A percentile compares a stretch with the other conserved stretches of the same genome.
phyloP scores from a whole-genome alignment of 2,113 vertebrate species.

The Carassius gibelio region DNA sequence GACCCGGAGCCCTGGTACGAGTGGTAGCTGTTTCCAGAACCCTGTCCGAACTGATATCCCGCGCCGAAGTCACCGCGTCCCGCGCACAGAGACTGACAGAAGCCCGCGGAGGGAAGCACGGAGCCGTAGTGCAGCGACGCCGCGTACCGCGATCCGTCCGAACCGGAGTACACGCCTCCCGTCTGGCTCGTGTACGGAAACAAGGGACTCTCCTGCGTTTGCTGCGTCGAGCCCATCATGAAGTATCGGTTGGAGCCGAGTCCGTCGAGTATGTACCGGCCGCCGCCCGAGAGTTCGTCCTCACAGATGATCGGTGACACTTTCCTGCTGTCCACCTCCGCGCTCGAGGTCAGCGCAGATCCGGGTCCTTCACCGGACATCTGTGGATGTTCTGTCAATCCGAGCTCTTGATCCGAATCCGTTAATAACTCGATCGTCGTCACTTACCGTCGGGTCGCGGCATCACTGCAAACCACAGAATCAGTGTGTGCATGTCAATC shows the following conservation, averaged over 20 bases:
- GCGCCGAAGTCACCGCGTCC: conserved; percentile 80
- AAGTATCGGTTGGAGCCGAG: conserved; percentile 83
- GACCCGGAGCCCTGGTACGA: conserved; percentile 79
- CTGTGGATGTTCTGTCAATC: conserved; percentile 1
- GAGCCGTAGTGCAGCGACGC: conserved; percentile 82
- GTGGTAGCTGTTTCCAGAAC: conserved; percentile 77
- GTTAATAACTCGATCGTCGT: background rate
- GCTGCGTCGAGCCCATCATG: conserved; percentile 76
- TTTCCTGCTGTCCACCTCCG: conserved; percentile 79
- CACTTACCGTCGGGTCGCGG: background rate
- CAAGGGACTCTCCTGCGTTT: conserved; percentile 76
- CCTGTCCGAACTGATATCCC: conserved; percentile 73
- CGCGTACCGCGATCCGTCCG: conserved; percentile 81
- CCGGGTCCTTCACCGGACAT: conserved; percentile 85
- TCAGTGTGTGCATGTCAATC: background rate
- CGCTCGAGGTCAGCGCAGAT: conserved; percentile 70
- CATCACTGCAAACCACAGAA: conserved; percentile 17
- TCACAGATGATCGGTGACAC: conserved; percentile 80
- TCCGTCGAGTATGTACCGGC: conserved; percentile 82
- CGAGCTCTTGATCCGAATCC: background rate
- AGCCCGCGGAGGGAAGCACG: conserved; percentile 83
- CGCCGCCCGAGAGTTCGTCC: conserved; percentile 71
- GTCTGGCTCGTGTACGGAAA: conserved; percentile 80
- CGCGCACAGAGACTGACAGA: conserved; percentile 75
- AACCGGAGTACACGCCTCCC: conserved; percentile 77